phyloP scores from a whole-genome alignment of 2,888 invertebrate genomes.

The Omphaloscelis lunosa region DNA sequence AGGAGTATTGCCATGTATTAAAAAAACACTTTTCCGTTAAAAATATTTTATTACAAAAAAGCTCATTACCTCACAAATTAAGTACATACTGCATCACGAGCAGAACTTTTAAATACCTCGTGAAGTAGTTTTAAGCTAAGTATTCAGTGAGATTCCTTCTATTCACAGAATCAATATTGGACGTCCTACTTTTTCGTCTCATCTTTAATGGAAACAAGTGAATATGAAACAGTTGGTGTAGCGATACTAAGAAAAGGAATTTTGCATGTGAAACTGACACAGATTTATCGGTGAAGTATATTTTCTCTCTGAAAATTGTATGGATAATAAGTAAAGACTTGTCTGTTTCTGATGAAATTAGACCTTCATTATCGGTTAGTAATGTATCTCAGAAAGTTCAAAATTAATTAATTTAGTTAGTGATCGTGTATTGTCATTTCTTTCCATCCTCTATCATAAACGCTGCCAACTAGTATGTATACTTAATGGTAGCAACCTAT shows the following conservation, averaged over 20 bases:
- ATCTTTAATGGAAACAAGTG: conserved; percentile 49
- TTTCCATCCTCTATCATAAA: not conserved
- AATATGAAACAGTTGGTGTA: conserved; percentile 34
- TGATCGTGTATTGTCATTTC: not conserved
- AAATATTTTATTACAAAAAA: not conserved
- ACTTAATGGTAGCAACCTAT: not conserved
- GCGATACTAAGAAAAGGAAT: not conserved
- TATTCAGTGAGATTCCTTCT: conserved; percentile 45
- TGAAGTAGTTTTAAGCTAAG: conserved; percentile 23
- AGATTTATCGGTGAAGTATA: not conserved
- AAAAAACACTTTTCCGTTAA: not conserved
- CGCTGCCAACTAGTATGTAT: not conserved
- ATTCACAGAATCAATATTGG: conserved; percentile 40
- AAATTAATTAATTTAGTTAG: not conserved
- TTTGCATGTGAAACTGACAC: conserved; percentile 19
- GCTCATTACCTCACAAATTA: not conserved
- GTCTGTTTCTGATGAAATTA: not conserved
- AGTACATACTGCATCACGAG: conserved; percentile 1
- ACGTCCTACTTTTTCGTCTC: conserved; percentile 34
- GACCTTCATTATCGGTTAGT: not conserved
- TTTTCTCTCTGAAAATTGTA: not conserved
- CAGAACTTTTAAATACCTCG: conserved; percentile 26
- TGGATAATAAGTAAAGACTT: not conserved
- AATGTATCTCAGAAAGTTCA: not conserved
- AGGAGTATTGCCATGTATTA: not conserved